Evolutionary conservation across 2,888 invertebrate genomes (phyloP).

Genomic region (Carabus problematicus): DNA sequence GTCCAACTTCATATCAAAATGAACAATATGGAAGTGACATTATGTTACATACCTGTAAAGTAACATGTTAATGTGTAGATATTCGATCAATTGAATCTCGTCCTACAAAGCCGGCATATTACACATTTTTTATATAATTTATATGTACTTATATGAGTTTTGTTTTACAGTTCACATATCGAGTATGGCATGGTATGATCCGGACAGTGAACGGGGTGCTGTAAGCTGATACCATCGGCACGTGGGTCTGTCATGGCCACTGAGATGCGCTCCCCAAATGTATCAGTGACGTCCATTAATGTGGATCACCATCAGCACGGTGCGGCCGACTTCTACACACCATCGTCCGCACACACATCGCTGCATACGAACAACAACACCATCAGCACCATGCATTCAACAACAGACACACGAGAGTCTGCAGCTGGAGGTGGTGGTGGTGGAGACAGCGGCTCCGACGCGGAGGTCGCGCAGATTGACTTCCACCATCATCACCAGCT

Average conservation of each 20-base stretch:
- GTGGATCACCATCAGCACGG: slow-evolving; percentile 56
- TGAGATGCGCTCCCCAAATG: slow-evolving; percentile 64
- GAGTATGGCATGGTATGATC: slow-evolving; percentile 10
- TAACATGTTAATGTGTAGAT: too few species aligned
- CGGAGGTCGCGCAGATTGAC: slow-evolving; percentile 82
- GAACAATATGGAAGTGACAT: too few species aligned
- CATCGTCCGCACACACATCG: slow-evolving; percentile 51
- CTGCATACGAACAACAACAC: slow-evolving; percentile 26
- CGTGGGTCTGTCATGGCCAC: slow-evolving; percentile 54
- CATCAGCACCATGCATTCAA: slow-evolving; percentile 44
- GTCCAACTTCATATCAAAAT: too few species aligned
- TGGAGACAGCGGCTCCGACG: slow-evolving; percentile 73
- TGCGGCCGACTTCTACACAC: slow-evolving; percentile 9
- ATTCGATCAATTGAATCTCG: too few species aligned
- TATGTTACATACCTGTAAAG: too few species aligned
- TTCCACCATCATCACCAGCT: slow-evolving; percentile 66
- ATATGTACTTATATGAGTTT: neutral
- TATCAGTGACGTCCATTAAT: slow-evolving; percentile 84
- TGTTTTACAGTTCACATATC: neutral
- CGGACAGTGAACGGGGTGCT: slow-evolving; percentile 46
- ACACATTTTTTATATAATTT: neutral
- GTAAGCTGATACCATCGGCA: slow-evolving; percentile 54
- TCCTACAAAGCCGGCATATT: neutral
- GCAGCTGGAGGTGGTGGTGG: slow-evolving; percentile 35
- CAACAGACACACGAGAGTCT: slow-evolving; percentile 46